Evolutionary conservation across 2,888 invertebrate species (phyloP), one percentile per base, ranked within the genome.

Genomic region (Prosapia bicincta): DNA sequence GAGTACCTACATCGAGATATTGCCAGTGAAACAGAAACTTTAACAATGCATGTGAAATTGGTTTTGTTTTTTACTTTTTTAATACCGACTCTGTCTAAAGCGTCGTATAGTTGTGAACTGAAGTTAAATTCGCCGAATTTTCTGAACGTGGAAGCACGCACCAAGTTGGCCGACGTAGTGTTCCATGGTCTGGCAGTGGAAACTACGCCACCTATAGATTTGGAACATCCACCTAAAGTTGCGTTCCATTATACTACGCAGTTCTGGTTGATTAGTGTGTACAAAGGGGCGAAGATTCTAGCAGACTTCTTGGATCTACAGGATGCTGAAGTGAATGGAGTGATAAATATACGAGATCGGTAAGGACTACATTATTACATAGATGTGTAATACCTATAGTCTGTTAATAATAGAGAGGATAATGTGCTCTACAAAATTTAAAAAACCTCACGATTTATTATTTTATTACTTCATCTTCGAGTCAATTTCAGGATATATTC

Each of bases 321-420:
- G 54, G 80, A 80, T 78, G 86, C 87, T 69, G 87, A 88, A 83
- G 85, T 85, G 1, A 87, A 88, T 6, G 88, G 88, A 76, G 87
- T 88, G 6, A 88, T 87, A 82, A 88, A 89, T 79, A 88, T 89
- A 0, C 87, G 88, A 77, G 89, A 89, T 82, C 87, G 88, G 89
- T 89, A 81, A 28, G 74, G 26, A 30, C n/a, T n/a, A n/a, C n/a
- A n/a, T n/a, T n/a, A n/a, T n/a, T n/a, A n/a, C n/a, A n/a, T n/a
- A n/a, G n/a, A n/a, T n/a, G n/a, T n/a, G n/a, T n/a, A n/a, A n/a
- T n/a, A n/a, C n/a, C n/a, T n/a, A n/a, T n/a, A n/a, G n/a, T n/a
- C n/a, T n/a, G n/a, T n/a, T n/a, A n/a, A n/a, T n/a, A n/a, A n/a
- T n/a, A n/a, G n/a, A n/a, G n/a, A n/a, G n/a, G n/a, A n/a, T n/a